Percentiles rank a stretch among this genome's conserved stretches.
Evolutionary conservation across 1,140 invertebrate species (phyloP).

Genomic region (Drosophila nigrodunni): DNA sequence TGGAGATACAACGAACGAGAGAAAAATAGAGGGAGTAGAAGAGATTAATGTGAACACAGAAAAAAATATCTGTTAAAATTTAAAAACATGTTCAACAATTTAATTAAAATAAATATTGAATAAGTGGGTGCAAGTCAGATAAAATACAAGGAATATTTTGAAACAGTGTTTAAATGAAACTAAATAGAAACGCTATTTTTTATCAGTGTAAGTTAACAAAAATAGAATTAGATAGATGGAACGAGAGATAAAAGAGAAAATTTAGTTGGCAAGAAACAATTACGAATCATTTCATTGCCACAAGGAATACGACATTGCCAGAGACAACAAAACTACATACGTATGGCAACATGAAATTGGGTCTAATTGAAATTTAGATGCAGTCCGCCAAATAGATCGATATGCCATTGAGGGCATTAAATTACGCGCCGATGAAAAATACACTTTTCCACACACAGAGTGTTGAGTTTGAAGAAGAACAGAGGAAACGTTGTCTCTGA

Average conservation of each 20-base stretch:
- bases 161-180: too few species aligned
- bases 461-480: slow-evolving; percentile 5
- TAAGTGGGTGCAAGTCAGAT: too few species aligned
- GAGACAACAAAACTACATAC: slow-evolving; percentile 30
- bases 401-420: slow-evolving; percentile 48
- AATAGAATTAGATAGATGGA: not conserved
- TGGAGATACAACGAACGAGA: slow-evolving; percentile 5
- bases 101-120: too few species aligned
- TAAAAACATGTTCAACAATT: too few species aligned
- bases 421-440: slow-evolving; percentile 49
- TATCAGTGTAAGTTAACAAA: too few species aligned
- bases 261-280: slow-evolving; percentile 49
- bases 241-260: not conserved
- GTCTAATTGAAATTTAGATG: slow-evolving; percentile 76
- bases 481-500: slow-evolving; percentile 17
- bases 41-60: too few species aligned
- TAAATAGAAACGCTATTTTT: too few species aligned
- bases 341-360: slow-evolving; percentile 39
- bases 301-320: slow-evolving; percentile 45
- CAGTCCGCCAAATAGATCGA: slow-evolving; percentile 58
- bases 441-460: slow-evolving; percentile 12
- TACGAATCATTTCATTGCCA: slow-evolving; percentile 65
- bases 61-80: too few species aligned
- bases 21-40: not conserved
- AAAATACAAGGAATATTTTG: too few species aligned